These are phyloP conservation scores for Euura lappo DNA, from an alignment of 1,140 invertebrate species.

Conservation along the genomic window DNA sequence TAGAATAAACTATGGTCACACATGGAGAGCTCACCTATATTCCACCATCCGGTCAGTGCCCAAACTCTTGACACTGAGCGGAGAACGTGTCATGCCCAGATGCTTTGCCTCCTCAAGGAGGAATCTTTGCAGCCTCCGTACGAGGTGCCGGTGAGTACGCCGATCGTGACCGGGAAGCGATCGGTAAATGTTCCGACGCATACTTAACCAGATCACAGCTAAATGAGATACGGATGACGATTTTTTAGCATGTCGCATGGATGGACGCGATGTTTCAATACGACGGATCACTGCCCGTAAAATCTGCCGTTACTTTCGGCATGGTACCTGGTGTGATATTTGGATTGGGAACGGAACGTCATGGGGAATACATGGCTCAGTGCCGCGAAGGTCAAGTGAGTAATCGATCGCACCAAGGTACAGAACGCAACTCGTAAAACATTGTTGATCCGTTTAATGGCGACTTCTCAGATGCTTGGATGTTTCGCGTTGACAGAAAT, in stretches of 20 bases:
- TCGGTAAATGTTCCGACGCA: not conserved
- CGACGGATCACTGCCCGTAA: slow-evolving; percentile 72
- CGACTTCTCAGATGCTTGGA: slow-evolving; percentile 66
- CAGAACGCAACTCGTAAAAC: slow-evolving; percentile 14
- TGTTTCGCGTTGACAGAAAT: slow-evolving; percentile 93
- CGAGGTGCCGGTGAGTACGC: slow-evolving; percentile 64
- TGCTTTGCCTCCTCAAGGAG: slow-evolving; percentile 54
- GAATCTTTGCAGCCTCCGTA: slow-evolving; percentile 63
- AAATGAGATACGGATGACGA: slow-evolving; percentile 23
- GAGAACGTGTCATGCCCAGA: slow-evolving; percentile 66
- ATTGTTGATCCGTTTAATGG: slow-evolving; percentile 12
- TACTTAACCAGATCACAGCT: slow-evolving; percentile 24
- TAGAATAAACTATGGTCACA: slow-evolving; percentile 84
- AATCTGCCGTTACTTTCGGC: slow-evolving; percentile 70
- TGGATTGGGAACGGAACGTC: slow-evolving; percentile 78
- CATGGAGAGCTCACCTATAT: slow-evolving; percentile 82
- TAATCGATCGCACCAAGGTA: slow-evolving; percentile 21
- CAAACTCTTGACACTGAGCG: slow-evolving; percentile 77
- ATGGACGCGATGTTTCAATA: slow-evolving; percentile 70
- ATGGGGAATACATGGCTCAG: slow-evolving; percentile 73
- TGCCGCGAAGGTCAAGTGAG: slow-evolving; percentile 72
- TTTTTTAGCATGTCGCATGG: slow-evolving; percentile 66
- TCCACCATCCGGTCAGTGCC: slow-evolving; percentile 64
- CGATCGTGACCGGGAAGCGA: slow-evolving; percentile 28
- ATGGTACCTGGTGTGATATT: slow-evolving; percentile 74